Evolutionary conservation across 2,797 vertebrate genomes (phyloP).

Genomic region (Tapera naevia): DNA sequence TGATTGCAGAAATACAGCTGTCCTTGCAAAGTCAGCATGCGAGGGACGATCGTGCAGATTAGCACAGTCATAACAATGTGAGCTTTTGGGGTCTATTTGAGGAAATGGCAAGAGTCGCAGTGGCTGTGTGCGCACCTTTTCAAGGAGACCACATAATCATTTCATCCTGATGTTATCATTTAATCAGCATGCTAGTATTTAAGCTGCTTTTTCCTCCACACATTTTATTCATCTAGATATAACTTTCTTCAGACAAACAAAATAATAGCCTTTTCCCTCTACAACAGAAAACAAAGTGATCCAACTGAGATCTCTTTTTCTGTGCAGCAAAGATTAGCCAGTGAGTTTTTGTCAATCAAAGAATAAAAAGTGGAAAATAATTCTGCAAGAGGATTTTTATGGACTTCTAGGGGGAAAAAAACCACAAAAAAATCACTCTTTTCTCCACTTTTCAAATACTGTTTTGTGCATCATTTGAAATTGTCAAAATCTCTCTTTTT

Average conservation of each 20-base stretch:
- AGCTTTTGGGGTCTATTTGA: conserved; percentile 31
- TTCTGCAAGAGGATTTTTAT: not conserved
- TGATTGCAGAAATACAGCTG: conserved; percentile 56
- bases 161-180: conserved; percentile 38
- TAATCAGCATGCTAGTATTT: conserved; percentile 6
- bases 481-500: not conserved
- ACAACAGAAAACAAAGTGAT: not conserved
- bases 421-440: not conserved
- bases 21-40: conserved; percentile 29
- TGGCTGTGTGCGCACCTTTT: conserved; percentile 38
- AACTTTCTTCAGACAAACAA: not conserved
- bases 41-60: conserved; percentile 39
- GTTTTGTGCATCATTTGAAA: not conserved
- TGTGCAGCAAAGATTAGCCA: not conserved
- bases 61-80: conserved; percentile 33
- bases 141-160: conserved; percentile 13
- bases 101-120: conserved; percentile 46
- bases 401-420: not conserved
- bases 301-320: not conserved
- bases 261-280: not conserved
- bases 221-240: not conserved
- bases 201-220: not conserved
- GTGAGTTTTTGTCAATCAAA: not conserved
- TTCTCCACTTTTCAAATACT: not conserved
- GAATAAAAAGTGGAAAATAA: not conserved